Evolutionary conservation across 2,797 vertebrate species (phyloP), one percentile per base, ranked within the genome.

Genomic region (Cottoperca gobio): DNA sequence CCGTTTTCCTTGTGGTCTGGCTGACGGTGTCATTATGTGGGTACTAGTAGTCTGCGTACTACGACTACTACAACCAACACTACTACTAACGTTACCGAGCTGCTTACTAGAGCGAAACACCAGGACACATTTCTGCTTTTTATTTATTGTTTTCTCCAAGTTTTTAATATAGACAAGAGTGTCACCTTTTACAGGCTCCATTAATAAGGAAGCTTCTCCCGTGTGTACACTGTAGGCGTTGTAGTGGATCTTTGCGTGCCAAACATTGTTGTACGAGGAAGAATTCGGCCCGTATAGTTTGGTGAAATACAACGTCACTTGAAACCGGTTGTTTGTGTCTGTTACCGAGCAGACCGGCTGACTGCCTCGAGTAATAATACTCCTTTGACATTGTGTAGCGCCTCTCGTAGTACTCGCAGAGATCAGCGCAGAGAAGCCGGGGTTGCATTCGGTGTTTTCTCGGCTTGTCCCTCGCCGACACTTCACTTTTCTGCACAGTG

Each of bases 361-460:
- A 82, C 84, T 78, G 89, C 85, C 88, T 85, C 72, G 35, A 90
- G 81, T 92, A 90, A 85, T 68, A 83, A 88, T 82, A 88, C 87
- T 88, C 81, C 85, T 85, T 81, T 94, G 93, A 93, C 94, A 93
- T 93, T 93, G 91, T 90, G 89, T 70, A 75, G 88, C 85, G 76
- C 83, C 84, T 79, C 86, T 88, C 82, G 88, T 92, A 93, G 91
- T 92, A 91, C 81, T 88, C 85, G 71, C 86, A 80, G 24, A 73
- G 70, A 89, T 78, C 83, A 68, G 86, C 81, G 85, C 79, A 66
- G 19, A 80, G 76, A 72, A 84, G 65, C 78, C 79, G 61, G 81
- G 77, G 60, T 86, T 64, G 84, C 83, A 67, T 73, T 88, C 72
- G 60, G 49, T 85, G 75, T 89, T 82, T 79, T 79, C 85, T 83